Conservation (phyloP, 2,113 vertebrate genomes). For the Emydocephalus ijimae region DNA sequence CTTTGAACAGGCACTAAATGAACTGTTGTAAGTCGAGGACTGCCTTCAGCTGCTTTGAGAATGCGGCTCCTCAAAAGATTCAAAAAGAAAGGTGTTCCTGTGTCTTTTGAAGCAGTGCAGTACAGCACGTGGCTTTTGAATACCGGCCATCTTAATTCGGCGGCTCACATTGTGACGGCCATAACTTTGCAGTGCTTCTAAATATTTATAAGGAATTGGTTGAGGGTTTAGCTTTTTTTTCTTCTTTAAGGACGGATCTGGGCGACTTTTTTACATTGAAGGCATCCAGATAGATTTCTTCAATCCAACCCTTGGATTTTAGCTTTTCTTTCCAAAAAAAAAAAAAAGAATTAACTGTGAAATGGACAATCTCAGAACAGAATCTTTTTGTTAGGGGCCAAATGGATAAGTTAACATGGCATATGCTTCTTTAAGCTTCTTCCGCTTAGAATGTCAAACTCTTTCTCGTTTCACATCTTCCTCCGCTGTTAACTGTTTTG, state of each 20-base stretch:
- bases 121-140: neutral
- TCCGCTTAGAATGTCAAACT: neutral
- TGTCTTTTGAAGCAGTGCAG: neutral
- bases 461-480: neutral
- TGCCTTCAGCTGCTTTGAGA: neutral
- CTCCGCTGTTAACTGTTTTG: neutral
- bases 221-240: neutral
- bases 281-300: neutral
- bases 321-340: neutral
- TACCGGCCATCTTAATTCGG: neutral
- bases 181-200: neutral
- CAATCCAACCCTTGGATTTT: neutral
- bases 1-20: too few species aligned
- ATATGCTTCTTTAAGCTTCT: neutral
- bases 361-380: neutral
- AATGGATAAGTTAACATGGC: neutral
- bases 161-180: neutral
- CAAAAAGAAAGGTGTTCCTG: neutral
- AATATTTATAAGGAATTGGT: neutral
- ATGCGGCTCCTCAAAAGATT: neutral
- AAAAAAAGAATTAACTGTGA: neutral
- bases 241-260: neutral
- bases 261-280: neutral
- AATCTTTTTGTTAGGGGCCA: neutral
- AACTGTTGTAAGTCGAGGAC: too few species aligned